These are phyloP conservation scores for Eupelmus urozonus DNA, from an alignment of 2,888 invertebrate species.

Conservation along the genomic window DNA sequence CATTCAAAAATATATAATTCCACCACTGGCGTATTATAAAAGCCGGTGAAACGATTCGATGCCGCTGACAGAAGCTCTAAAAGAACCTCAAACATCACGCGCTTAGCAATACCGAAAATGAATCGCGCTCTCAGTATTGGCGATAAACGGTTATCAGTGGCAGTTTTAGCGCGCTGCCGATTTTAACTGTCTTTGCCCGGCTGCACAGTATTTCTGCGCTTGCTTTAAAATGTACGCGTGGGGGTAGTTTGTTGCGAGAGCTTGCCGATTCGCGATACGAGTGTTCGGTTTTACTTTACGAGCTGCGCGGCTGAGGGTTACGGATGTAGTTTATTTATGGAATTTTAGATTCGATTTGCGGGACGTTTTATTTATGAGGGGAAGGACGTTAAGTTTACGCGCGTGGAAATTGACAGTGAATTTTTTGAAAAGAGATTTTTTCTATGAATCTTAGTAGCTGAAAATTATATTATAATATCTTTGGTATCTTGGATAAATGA, in stretches of 20 bases:
- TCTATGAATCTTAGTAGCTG: too few species aligned
- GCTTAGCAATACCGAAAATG: too few species aligned
- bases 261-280: too few species aligned
- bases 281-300: slow-evolving; percentile 16
- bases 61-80: too few species aligned
- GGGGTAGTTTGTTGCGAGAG: neutral
- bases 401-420: too few species aligned
- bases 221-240: neutral
- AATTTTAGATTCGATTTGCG: slow-evolving; percentile 15
- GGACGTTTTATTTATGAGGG: neutral
- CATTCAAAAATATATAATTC: too few species aligned
- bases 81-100: slow-evolving; percentile 1
- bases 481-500: too few species aligned
- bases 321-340: slow-evolving; percentile 1
- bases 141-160: slow-evolving; percentile 46
- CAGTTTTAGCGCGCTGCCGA: too few species aligned
- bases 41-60: slow-evolving; percentile 10
- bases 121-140: neutral
- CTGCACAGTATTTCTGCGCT: too few species aligned
- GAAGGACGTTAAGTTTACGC: neutral
- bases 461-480: too few species aligned
- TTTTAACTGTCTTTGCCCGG: too few species aligned
- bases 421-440: too few species aligned
- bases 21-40: neutral
- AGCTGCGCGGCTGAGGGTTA: neutral